Conservation (phyloP, 2,797 vertebrate species). For the Thamnophis elegans region DNA sequence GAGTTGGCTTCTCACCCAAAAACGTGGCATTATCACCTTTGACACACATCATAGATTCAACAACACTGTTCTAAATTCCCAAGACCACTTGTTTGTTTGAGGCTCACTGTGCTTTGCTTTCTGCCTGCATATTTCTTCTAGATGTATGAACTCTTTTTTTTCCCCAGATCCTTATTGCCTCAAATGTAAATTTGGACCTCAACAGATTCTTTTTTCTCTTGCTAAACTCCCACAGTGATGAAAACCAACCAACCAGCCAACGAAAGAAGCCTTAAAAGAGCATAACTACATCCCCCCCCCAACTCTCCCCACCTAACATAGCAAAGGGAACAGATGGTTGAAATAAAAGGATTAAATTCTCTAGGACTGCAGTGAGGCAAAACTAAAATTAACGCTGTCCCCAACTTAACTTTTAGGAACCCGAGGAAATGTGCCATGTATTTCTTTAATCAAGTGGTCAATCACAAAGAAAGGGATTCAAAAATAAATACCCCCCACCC, state of each 20-base stretch:
- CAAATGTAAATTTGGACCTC: background rate
- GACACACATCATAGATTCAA: background rate
- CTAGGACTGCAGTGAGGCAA: background rate
- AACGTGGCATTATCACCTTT: background rate
- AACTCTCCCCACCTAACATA: background rate
- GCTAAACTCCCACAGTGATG: background rate
- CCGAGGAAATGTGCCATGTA: background rate
- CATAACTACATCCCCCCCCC: background rate
- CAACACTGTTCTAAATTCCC: background rate
- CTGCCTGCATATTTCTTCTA: background rate
- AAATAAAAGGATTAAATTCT: conserved; percentile 12
- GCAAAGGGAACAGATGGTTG: conserved; percentile 18
- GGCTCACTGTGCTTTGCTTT: background rate
- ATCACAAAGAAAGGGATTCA: background rate
- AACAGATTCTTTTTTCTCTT: conserved; percentile 6
- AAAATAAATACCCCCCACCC: background rate
- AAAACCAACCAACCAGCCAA: background rate
- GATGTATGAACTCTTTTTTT: background rate
- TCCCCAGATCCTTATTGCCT: background rate
- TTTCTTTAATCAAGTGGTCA: background rate
- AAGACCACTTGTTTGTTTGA: background rate
- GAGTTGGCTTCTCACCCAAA: background rate
- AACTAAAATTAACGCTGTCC: conserved; percentile 21
- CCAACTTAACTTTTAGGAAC: conserved; percentile 4
- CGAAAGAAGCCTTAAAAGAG: background rate